phyloP scores from a whole-genome alignment of 2,888 invertebrate genomes.

The Chouioia cunea region DNA sequence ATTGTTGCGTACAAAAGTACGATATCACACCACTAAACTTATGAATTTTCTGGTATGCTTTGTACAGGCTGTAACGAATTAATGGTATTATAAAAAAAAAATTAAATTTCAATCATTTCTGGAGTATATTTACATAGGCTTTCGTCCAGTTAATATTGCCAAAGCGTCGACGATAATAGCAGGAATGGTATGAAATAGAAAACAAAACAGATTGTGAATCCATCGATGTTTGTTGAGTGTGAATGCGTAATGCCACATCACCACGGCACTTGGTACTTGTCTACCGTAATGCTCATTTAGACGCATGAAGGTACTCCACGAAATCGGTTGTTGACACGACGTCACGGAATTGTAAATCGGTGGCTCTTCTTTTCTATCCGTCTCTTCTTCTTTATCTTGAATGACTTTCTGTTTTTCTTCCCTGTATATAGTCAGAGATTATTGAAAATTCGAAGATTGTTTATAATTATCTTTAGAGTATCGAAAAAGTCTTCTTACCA shows the following conservation, averaged over 20 bases:
- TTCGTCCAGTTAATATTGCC: constrained; percentile 70
- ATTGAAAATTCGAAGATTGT: too few relatives aligned
- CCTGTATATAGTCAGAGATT: constrained; percentile 31
- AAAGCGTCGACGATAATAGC: constrained; percentile 73
- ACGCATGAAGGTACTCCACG: constrained; percentile 78
- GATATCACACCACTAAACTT: constrained; percentile 78
- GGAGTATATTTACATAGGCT: constrained; percentile 72
- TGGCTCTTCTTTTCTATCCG: constrained; percentile 62
- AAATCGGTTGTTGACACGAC: constrained; percentile 83
- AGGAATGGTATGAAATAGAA: constrained; percentile 74
- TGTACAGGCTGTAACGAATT: constrained; percentile 74
- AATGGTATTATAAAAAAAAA: neutral
- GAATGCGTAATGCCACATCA: constrained; percentile 77
- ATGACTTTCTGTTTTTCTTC: constrained; percentile 32
- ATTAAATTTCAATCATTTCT: neutral
- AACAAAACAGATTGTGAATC: constrained; percentile 70
- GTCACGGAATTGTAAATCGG: constrained; percentile 90
- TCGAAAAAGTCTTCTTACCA: constrained; percentile 50
- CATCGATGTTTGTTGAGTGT: constrained; percentile 72
- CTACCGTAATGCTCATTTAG: constrained; percentile 71
- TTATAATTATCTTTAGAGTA: neutral
- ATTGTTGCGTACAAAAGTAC: constrained; percentile 83
- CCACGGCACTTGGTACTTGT: constrained; percentile 71
- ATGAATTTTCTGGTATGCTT: constrained; percentile 80
- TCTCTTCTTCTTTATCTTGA: neutral